Evolutionary conservation across 2,113 vertebrate genomes (phyloP), one percentile per base, ranked within the genome.

Genomic region (Oryzias woworae): DNA sequence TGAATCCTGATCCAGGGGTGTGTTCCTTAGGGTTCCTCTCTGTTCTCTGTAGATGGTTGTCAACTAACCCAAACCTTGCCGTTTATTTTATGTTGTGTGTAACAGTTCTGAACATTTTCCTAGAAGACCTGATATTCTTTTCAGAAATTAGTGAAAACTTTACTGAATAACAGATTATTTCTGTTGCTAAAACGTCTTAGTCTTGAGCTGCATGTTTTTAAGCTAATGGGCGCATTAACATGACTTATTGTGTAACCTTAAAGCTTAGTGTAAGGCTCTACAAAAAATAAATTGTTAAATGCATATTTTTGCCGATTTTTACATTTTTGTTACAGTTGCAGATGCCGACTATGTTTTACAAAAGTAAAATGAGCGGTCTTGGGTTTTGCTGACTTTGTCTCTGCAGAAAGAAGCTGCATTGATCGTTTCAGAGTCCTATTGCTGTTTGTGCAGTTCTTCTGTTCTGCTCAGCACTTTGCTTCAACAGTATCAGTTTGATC

Each of bases 371-470:
- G 15, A 44, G 36, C 45, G 0, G 14, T 20, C 8, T 18, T 28
- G 7, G 10, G 23, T 18, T 53, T 43, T 47, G 59, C 57, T 28
- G 73, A 53, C 47, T 61, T 44, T 49, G n/a, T 48, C 53, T 22
- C n/a, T 58, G 58, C 62, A 53, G 69, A 81, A 53, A 41, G 57
- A 63, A 49, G 26, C 48, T 3, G 53, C 53, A 75, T 82, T 36
- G 74, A 88, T 78, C 65, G 17, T 58, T 15, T 44, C 47, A 51
- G 14, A 58, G 44, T 53, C 52, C 8, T 70, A 47, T 50, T 69
- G 73, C 69, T 63, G 70, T 54, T 71, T 71, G 62, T 73, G 62
- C 69, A 65, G 46, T 77, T 83, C 53, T 77, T 75, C 70, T 36
- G 58, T 43, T 51, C 42, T 45, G 58, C 49, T 81, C 73, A 66